Conservation (phyloP, 1,140 invertebrate species). For the Heterodera carotae region DNA sequence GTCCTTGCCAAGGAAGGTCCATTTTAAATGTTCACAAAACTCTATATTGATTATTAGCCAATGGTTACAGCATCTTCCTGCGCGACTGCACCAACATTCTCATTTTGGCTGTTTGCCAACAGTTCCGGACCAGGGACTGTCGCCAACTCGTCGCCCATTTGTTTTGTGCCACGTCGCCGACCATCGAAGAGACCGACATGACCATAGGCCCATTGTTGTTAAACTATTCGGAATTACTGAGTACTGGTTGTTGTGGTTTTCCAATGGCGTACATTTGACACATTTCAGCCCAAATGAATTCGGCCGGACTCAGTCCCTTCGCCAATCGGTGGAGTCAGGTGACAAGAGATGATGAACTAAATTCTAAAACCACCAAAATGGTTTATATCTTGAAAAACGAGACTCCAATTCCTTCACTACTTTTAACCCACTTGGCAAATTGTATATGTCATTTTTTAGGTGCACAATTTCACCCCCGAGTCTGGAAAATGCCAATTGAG, state of each 20-base stretch:
- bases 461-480: constrained; percentile 52
- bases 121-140: constrained; percentile 53
- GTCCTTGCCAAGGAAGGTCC: constrained; percentile 51
- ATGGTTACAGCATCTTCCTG: constrained; percentile 47
- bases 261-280: not conserved
- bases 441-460: constrained; percentile 22
- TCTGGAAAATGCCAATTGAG: constrained; percentile 22
- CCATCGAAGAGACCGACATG: constrained; percentile 51
- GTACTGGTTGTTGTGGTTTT: constrained; percentile 18
- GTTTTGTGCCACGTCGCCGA: constrained; percentile 50
- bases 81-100: constrained; percentile 46
- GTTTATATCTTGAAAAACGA: too few species aligned
- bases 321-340: constrained; percentile 41
- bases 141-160: constrained; percentile 34
- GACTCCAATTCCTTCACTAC: too few species aligned
- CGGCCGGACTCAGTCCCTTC: constrained; percentile 48
- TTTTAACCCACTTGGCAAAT: not conserved
- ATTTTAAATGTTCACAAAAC: not conserved
- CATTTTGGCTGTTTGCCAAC: constrained; percentile 49
- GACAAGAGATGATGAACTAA: too few species aligned
- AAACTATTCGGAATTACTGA: constrained; percentile 41
- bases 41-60: not conserved
- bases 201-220: constrained; percentile 40
- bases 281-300: constrained; percentile 42
- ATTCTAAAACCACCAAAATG: too few species aligned